Evolutionary conservation across 1,140 invertebrate genomes (phyloP).

Genomic region (Aethina tumida): DNA sequence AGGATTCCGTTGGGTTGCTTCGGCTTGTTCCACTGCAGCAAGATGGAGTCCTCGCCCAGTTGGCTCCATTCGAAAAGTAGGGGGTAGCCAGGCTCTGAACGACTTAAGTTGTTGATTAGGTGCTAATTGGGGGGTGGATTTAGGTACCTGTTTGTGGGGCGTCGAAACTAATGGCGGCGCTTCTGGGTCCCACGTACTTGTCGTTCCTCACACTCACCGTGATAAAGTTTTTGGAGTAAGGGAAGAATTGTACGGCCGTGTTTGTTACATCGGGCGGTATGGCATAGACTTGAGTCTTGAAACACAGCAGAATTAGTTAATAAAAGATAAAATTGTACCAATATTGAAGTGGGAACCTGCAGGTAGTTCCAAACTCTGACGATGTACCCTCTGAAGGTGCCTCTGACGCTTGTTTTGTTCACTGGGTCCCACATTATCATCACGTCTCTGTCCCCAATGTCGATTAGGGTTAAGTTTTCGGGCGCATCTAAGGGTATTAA

Average conservation of each 20-base stretch:
- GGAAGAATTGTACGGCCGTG: conserved; percentile 71
- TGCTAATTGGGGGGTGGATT: too few relatives aligned
- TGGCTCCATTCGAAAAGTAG: conserved; percentile 70
- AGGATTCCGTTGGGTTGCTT: conserved; percentile 86
- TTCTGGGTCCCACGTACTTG: conserved; percentile 80
- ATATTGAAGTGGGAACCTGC: conserved; percentile 50
- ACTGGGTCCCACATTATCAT: conserved; percentile 76
- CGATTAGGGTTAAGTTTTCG: conserved; percentile 68
- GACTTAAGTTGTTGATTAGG: conserved; percentile 5
- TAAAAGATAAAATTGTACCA: conserved; percentile 64
- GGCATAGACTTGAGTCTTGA: conserved; percentile 48
- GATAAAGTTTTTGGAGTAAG: conserved; percentile 82
- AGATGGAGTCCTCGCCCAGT: conserved; percentile 78
- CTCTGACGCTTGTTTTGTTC: conserved; percentile 60
- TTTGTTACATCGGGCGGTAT: conserved; percentile 55
- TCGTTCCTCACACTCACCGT: conserved; percentile 86
- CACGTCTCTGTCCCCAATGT: conserved; percentile 64
- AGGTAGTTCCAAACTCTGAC: conserved; percentile 82
- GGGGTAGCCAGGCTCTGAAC: conserved; percentile 73
- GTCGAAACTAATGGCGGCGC: conserved; percentile 71
- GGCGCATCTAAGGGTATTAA: conserved; percentile 75
- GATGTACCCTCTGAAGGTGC: conserved; percentile 89
- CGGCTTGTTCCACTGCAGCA: conserved; percentile 85
- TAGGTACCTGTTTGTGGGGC: conserved; percentile 70
- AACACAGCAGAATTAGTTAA: conserved; percentile 85